A percentile compares a stretch with the other conserved stretches of the same genome.
Evolutionary conservation across 1,140 invertebrate genomes (phyloP).

Genomic region (Mizuhopecten yessoensis): DNA sequence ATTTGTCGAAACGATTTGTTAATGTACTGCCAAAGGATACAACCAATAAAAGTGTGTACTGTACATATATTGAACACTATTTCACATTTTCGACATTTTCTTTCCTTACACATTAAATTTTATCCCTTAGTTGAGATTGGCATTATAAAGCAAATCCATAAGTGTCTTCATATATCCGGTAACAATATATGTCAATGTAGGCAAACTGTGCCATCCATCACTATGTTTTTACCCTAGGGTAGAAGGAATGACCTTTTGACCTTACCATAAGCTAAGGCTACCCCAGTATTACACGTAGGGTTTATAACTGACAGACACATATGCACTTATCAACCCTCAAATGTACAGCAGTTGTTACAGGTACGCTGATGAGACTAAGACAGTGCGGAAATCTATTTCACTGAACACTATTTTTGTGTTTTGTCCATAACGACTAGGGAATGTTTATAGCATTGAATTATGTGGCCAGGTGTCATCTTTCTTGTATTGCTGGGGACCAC

Average conservation of each 20-base stretch:
- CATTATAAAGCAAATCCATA: too few species aligned
- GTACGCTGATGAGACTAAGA: background rate
- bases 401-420: background rate
- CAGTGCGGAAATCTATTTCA: background rate
- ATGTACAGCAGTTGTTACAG: background rate
- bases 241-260: slow-evolving; percentile 1
- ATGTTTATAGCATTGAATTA: background rate
- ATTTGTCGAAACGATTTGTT: too few species aligned
- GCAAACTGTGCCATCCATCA: background rate
- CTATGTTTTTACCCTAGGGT: background rate
- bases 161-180: too few species aligned
- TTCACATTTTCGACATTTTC: too few species aligned
- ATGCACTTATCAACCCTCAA: background rate
- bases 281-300: background rate
- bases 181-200: too few species aligned
- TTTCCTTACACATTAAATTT: too few species aligned
- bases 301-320: background rate
- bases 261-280: background rate
- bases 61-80: too few species aligned
- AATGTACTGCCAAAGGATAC: too few species aligned
- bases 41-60: too few species aligned
- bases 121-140: too few species aligned
- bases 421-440: background rate
- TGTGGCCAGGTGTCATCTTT: background rate
- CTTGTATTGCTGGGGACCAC: background rate